Conservation (phyloP, 2,113 vertebrate species). For the Hylia prasina region DNA sequence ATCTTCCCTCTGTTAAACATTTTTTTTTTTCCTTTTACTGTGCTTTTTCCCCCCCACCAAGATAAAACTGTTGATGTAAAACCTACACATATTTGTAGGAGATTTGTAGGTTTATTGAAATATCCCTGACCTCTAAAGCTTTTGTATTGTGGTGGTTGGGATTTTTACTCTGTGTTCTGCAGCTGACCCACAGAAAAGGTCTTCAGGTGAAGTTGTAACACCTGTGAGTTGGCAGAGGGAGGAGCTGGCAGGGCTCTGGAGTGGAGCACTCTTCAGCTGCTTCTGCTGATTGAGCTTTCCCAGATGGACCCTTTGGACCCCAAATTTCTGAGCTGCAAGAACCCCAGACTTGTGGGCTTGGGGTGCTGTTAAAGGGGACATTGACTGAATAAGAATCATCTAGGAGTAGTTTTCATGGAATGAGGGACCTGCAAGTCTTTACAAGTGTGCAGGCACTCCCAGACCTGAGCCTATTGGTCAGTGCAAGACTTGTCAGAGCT, state of each 20-base stretch:
- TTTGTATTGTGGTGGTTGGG: neutral
- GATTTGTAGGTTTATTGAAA: neutral
- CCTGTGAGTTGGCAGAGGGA: neutral
- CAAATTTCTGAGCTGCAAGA: neutral
- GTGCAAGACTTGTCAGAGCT: neutral
- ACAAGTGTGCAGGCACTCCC: neutral
- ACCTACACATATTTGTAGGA: neutral
- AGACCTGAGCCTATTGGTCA: neutral
- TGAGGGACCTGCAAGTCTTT: neutral
- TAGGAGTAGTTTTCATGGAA: neutral
- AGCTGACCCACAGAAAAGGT: neutral
- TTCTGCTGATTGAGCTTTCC: neutral
- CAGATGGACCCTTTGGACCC: neutral
- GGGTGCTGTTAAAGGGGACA: neutral
- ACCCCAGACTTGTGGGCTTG: rapidly evolving
- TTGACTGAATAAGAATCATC: neutral
- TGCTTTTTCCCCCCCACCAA: rapidly evolving
- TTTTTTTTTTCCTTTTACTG: neutral
- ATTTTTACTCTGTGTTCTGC: neutral
- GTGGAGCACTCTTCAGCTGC: neutral
- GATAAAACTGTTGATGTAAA: neutral
- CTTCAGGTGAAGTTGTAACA: neutral
- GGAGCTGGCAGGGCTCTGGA: neutral
- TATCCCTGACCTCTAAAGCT: neutral
- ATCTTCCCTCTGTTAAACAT: neutral